phyloP scores from a whole-genome alignment of 2,888 invertebrate genomes.

The Drosophila sordidula region DNA sequence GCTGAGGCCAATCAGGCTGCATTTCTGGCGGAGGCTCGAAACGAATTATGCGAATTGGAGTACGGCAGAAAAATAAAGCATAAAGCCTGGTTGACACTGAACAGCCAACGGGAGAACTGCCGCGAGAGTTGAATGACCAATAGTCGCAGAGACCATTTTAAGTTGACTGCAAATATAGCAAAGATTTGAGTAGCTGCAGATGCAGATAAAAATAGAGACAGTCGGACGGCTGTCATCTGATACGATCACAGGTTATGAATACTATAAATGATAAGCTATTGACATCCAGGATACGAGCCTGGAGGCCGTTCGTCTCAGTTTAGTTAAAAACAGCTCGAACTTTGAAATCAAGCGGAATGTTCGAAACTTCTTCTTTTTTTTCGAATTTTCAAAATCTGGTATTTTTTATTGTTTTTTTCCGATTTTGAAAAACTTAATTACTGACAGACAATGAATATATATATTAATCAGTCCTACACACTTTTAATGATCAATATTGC shows the following conservation, averaged over 20 bases:
- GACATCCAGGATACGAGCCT: slow-evolving; percentile 41
- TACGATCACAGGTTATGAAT: slow-evolving; percentile 12
- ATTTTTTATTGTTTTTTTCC: too few relatives aligned
- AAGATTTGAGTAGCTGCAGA: too few relatives aligned
- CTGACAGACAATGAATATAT: too few relatives aligned
- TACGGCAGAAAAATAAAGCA: slow-evolving; percentile 24
- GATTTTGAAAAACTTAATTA: too few relatives aligned
- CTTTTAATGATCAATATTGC: too few relatives aligned
- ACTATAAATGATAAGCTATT: slow-evolving; percentile 66
- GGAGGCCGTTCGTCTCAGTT: slow-evolving; percentile 5
- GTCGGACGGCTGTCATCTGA: too few relatives aligned
- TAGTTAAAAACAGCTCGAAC: neutral
- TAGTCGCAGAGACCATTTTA: slow-evolving; percentile 8
- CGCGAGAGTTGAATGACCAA: slow-evolving; percentile 47
- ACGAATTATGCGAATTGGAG: slow-evolving; percentile 37
- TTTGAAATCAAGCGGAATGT: too few relatives aligned
- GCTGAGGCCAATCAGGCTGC: slow-evolving; percentile 26
- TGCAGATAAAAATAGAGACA: neutral
- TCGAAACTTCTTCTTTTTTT: too few relatives aligned
- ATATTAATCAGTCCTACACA: too few relatives aligned
- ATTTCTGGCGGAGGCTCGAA: slow-evolving; percentile 3
- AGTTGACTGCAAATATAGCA: slow-evolving; percentile 4
- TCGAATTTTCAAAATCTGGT: too few relatives aligned
- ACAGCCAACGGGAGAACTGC: neutral
- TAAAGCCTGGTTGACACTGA: slow-evolving; percentile 21